These are phyloP conservation scores for Criorhina ranunculi DNA, from an alignment of 2,888 invertebrate species.

Conservation along the genomic window DNA sequence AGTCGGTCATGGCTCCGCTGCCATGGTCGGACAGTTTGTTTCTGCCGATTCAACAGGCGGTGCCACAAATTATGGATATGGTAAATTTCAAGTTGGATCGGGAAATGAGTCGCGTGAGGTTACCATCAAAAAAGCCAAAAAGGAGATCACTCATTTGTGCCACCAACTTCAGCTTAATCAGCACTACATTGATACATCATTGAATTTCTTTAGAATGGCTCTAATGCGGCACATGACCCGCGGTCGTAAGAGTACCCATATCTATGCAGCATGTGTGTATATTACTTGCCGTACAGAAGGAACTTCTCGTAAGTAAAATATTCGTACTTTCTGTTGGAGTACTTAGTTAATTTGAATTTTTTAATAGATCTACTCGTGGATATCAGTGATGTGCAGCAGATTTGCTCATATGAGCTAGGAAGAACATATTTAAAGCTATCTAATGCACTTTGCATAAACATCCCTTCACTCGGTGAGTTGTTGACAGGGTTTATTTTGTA, in stretches of 20 bases:
- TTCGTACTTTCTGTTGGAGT: neutral
- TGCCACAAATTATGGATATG: constrained; percentile 90
- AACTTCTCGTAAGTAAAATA: constrained; percentile 92
- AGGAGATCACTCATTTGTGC: constrained; percentile 93
- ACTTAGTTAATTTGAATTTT: constrained; percentile 29
- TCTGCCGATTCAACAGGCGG: constrained; percentile 95
- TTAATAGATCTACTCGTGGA: constrained; percentile 95
- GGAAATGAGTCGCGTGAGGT: constrained; percentile 96
- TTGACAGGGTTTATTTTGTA: neutral
- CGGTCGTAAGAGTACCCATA: constrained; percentile 94
- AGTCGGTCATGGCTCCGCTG: constrained; percentile 93
- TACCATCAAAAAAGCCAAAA: constrained; percentile 94
- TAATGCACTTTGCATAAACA: constrained; percentile 94
- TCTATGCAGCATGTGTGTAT: constrained; percentile 98
- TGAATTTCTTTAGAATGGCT: constrained; percentile 97
- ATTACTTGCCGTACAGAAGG: constrained; percentile 98
- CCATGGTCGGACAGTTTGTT: constrained; percentile 97
- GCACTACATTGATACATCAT: constrained; percentile 96
- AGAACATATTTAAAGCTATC: constrained; percentile 95
- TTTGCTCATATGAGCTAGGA: constrained; percentile 98
- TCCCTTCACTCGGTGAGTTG: constrained; percentile 93
- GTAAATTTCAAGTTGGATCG: constrained; percentile 91
- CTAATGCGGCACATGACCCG: constrained; percentile 93
- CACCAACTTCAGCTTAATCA: constrained; percentile 94
- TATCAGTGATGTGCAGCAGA: constrained; percentile 98